phyloP scores from a whole-genome alignment of 2,797 vertebrate species.

The Pogoniulus pusillus region DNA sequence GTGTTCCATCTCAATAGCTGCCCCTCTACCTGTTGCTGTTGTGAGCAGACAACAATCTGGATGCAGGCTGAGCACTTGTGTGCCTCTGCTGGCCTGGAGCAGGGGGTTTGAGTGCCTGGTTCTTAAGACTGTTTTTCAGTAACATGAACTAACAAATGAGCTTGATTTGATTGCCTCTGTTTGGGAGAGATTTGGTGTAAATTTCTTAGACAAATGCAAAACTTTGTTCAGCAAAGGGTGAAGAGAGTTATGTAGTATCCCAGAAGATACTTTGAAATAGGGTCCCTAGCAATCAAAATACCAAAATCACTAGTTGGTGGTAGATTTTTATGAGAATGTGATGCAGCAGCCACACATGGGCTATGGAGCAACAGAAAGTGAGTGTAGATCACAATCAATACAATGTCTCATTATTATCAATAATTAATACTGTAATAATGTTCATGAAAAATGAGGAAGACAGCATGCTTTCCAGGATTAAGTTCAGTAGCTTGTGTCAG shows the following conservation, averaged over 20 bases:
- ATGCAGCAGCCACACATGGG: not conserved
- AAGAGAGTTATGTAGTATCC: not conserved
- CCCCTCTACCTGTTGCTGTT: not conserved
- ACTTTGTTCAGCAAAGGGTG: not conserved
- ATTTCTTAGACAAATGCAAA: not conserved
- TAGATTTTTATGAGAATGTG: not conserved
- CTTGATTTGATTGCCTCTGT: not conserved
- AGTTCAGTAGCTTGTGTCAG: not conserved
- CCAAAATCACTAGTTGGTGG: not conserved
- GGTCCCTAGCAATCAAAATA: not conserved
- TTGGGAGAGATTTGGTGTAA: not conserved
- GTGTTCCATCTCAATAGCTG: not conserved
- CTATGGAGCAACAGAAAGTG: not conserved
- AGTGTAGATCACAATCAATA: not conserved
- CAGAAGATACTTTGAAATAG: not conserved
- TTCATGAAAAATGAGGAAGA: not conserved
- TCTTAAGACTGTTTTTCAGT: not conserved
- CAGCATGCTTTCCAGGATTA: not conserved
- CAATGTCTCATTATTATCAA: not conserved
- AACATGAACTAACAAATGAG: not conserved
- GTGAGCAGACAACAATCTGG: not conserved
- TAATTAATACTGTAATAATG: not conserved
- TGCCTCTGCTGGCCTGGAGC: not conserved
- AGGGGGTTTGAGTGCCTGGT: not conserved
- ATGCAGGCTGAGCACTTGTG: fast-evolving